These are phyloP conservation scores for Pseudorhombus dupliciocellatus DNA, from an alignment of 2,113 vertebrate genomes.

Conservation along the genomic window DNA sequence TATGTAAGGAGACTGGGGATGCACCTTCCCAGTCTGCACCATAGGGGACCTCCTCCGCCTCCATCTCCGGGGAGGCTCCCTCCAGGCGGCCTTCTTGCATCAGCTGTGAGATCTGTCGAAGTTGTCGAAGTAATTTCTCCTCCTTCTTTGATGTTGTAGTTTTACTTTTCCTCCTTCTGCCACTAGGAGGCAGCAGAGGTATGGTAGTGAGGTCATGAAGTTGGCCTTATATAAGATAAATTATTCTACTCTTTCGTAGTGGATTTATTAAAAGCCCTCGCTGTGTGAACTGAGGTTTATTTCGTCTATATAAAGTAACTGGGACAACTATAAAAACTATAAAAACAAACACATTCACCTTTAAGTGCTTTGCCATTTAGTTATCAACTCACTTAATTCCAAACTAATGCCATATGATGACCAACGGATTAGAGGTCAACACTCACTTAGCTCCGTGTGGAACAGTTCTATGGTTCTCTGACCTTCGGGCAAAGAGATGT, in stretches of 20 bases:
- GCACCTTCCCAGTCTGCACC: conserved; percentile 92
- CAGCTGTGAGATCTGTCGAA: conserved; percentile 89
- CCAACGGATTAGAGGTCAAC: conserved; percentile 2
- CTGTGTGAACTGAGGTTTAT: too few species aligned
- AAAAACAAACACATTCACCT: too few species aligned
- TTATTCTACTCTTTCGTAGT: neutral
- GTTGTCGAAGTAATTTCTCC: conserved; percentile 86
- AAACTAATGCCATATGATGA: neutral
- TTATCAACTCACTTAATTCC: neutral
- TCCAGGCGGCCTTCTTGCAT: conserved; percentile 91
- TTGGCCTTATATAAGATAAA: too few species aligned
- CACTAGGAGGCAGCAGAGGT: conserved; percentile 53
- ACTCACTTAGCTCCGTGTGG: neutral
- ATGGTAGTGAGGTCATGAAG: neutral
- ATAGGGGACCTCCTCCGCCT: conserved; percentile 93
- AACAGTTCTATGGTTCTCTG: neutral
- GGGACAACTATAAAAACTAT: too few species aligned
- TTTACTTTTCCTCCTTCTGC: conserved; percentile 76
- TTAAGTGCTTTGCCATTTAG: too few species aligned
- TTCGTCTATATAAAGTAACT: too few species aligned
- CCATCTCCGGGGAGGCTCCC: conserved; percentile 90
- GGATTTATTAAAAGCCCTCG: too few species aligned
- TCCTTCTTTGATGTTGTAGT: conserved; percentile 85
- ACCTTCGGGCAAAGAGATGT: conserved; percentile 3
- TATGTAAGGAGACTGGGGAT: too few species aligned